Evolutionary conservation across 2,888 invertebrate genomes (phyloP).

Genomic region (Thecocarcelia acutangulata): DNA sequence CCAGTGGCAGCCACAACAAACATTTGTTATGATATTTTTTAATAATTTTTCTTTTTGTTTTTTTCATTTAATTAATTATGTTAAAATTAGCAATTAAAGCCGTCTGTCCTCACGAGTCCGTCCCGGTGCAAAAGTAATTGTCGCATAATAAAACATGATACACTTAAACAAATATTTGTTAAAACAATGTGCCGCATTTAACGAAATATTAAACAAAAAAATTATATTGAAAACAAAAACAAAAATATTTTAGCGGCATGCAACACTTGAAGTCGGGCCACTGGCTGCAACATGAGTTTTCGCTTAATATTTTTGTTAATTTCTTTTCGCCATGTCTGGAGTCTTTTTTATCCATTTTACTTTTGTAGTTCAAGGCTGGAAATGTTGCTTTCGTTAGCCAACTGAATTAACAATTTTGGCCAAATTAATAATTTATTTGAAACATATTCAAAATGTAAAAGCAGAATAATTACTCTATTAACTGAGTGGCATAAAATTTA

Average conservation of each 20-base stretch:
- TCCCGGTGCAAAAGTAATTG: conserved; percentile 39
- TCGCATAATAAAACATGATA: conserved; percentile 64
- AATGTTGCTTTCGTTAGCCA: neutral
- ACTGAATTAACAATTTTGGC: neutral
- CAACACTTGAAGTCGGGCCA: conserved; percentile 21
- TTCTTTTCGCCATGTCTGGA: conserved; percentile 7
- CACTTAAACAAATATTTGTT: conserved; percentile 56
- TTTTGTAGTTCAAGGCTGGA: conserved; percentile 1
- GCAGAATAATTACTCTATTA: conserved; percentile 20
- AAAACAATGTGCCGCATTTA: conserved; percentile 34
- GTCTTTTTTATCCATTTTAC: neutral
- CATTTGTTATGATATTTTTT: conserved; percentile 20
- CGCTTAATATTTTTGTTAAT: conserved; percentile 1
- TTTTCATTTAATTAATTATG: too few species aligned
- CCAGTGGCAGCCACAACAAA: neutral
- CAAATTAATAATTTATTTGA: conserved; percentile 14
- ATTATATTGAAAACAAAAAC: neutral
- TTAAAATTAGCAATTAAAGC: conserved; percentile 37
- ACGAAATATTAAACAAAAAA: neutral
- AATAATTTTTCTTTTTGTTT: conserved; percentile 6
- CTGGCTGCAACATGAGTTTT: conserved; percentile 4
- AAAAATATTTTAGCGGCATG: conserved; percentile 27
- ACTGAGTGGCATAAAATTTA: neutral
- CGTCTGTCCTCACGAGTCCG: neutral
- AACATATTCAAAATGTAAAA: conserved; percentile 40